Evolutionary conservation across 2,888 invertebrate genomes (phyloP).

Genomic region (Eudasyphora cyanicolor): DNA sequence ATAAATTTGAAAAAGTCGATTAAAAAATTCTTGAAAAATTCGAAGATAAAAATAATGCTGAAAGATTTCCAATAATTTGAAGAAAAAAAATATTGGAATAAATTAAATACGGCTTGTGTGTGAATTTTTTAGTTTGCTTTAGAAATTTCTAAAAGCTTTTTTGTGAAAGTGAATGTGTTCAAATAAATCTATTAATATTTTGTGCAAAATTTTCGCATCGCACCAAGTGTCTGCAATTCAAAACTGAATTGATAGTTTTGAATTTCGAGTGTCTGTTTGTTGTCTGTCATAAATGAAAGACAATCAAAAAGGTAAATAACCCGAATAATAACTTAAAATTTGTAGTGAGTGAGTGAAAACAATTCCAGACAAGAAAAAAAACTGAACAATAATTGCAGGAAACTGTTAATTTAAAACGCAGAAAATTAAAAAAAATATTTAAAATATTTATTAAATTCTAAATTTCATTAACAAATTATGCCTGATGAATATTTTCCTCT

Average conservation of each 20-base stretch:
- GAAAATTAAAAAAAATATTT: too few relatives aligned
- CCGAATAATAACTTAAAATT: neutral
- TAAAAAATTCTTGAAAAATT: neutral
- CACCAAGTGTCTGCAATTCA: neutral
- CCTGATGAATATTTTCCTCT: too few relatives aligned
- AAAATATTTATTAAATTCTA: too few relatives aligned
- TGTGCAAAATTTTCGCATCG: neutral
- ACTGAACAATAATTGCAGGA: too few relatives aligned
- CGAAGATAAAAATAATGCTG: neutral
- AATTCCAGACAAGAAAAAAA: too few relatives aligned
- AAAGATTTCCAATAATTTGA: too few relatives aligned
- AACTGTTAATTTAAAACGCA: too few relatives aligned
- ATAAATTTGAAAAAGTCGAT: neutral
- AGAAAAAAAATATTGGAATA: neutral
- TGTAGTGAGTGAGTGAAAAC: too few relatives aligned
- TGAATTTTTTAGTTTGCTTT: too few relatives aligned
- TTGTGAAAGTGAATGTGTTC: neutral
- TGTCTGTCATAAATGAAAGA: conserved; percentile 61
- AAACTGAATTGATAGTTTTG: conserved; percentile 23
- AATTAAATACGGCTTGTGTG: neutral
- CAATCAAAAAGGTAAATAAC: conserved; percentile 59
- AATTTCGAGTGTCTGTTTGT: conserved; percentile 12
- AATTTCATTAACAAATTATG: too few relatives aligned
- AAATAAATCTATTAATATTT: neutral
- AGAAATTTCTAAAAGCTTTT: neutral